phyloP scores from a whole-genome alignment of 1,140 invertebrate genomes.

The Bombyx mandarina region DNA sequence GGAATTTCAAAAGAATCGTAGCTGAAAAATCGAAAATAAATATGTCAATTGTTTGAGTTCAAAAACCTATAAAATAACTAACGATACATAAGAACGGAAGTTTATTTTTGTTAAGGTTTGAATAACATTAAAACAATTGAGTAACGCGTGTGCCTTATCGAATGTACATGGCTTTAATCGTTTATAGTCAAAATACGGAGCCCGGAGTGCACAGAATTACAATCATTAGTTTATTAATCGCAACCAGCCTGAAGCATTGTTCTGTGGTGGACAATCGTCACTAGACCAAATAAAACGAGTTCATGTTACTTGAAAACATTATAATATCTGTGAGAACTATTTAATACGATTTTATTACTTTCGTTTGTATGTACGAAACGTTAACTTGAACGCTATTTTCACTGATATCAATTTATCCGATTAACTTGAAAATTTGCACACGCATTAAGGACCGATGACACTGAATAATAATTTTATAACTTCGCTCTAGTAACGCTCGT shows the following conservation, averaged over 20 bases:
- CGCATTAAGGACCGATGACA: no score
- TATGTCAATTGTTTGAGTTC: slow-evolving; percentile 16
- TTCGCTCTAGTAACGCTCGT: no score
- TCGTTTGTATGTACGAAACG: no score
- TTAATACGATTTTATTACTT: no score
- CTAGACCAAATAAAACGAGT: slow-evolving; percentile 60
- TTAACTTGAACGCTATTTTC: no score
- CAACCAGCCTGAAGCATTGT: slow-evolving; percentile 45
- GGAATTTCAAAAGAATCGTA: no score
- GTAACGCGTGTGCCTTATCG: slow-evolving; percentile 46
- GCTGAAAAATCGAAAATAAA: no score
- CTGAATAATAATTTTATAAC: no score
- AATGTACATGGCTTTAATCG: slow-evolving; percentile 44
- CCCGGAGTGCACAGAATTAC: slow-evolving; percentile 27
- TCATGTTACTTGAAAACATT: slow-evolving; percentile 36
- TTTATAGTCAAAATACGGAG: slow-evolving; percentile 60
- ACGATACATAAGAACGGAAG: slow-evolving; percentile 30
- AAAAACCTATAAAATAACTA: slow-evolving; percentile 35
- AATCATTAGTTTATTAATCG: slow-evolving; percentile 66
- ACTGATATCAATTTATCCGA: no score
- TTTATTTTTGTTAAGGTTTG: slow-evolving; percentile 21
- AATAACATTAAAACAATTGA: slow-evolving; percentile 38
- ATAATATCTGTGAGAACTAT: no score
- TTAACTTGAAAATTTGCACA: no score
- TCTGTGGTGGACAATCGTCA: slow-evolving; percentile 50